phyloP scores from a whole-genome alignment of 2,888 invertebrate species.

The Caenorhabditis imperialis region DNA sequence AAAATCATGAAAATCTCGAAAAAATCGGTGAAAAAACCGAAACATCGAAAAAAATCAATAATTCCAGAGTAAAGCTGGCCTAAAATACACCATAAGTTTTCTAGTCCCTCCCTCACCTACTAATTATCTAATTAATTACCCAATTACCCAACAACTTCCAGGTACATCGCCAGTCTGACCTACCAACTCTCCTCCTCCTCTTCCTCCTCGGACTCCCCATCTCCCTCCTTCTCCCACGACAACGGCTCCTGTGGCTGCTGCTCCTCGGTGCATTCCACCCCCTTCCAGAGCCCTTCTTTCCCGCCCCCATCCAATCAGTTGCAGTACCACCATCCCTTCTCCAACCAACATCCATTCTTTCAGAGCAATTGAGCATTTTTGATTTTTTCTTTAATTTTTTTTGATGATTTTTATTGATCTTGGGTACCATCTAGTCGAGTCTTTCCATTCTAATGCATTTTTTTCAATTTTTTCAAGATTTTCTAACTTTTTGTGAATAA shows the following conservation, averaged over 20 bases:
- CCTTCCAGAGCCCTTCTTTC: slow-evolving; percentile 46
- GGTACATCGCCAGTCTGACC: slow-evolving; percentile 46
- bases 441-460: background rate
- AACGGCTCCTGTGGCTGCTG: slow-evolving; percentile 21
- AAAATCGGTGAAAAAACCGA: too few species aligned
- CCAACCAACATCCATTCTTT: slow-evolving; percentile 17
- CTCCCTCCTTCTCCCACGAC: slow-evolving; percentile 13
- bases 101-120: too few species aligned
- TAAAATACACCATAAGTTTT: too few species aligned
- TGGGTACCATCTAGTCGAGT: slow-evolving; percentile 5
- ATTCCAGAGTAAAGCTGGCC: too few species aligned
- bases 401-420: slow-evolving; percentile 3
- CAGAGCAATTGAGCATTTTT: background rate
- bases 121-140: too few species aligned
- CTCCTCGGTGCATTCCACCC: slow-evolving; percentile 32
- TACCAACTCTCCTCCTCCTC: slow-evolving; percentile 20
- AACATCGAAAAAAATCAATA: background rate
- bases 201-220: slow-evolving; percentile 12
- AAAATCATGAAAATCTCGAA: too few species aligned
- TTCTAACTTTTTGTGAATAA: background rate
- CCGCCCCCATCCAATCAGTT: slow-evolving; percentile 12
- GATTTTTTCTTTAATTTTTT: slow-evolving; percentile 1
- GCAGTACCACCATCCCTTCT: slow-evolving; percentile 6
- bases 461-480: slow-evolving; percentile 1
- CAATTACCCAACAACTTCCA: slow-evolving; percentile 7